Base-by-base conservation (phyloP, 2,888 invertebrate species). In the Prosapia bicincta region DNA sequence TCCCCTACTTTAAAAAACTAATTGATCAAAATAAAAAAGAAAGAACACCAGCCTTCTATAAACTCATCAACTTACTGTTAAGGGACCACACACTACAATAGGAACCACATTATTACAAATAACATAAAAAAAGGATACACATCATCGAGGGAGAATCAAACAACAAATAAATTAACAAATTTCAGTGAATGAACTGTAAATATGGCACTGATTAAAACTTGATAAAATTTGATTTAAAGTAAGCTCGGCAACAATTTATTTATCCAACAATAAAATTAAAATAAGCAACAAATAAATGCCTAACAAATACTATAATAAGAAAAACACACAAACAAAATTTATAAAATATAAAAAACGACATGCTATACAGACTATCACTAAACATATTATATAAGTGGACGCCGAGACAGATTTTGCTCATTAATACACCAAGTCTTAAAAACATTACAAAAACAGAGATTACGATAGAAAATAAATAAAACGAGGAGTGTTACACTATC, bases 1-100 rank as follows among this genome's bases (percentile, higher is more conserved):
- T 43, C 23, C 65, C 32, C 66, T 65, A 54, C 28, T 24, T 26
- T 66, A 68, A 66, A 66, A 66, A 24, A n/a, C 66, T 73, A 25
- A 68, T 71, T 24, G 43, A n/a, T n/a, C n/a, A n/a, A 68, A 74
- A 74, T 23, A 74, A 38, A 73, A n/a, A 70, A 54, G 5, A 54
- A 20, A 54, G 54, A 54, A 54, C 54, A 72, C 30, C 28, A 23
- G 69, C 67, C 38, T 73, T 65, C 68, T 24, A 69, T 30, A 69
- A 69, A 69, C 7, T 26, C 26, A 67, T 67, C 67, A 9, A 67
- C 67, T 66, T 67, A 67, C 79, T 79, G 80, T 80, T 81, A 81
- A 81, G 80, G 81, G 80, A 81, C 81, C 78, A 80, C 79, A 81
- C 80, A 80, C 80, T 80, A 81, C 79, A 77, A 71, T 82, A 82